Evolutionary conservation across 2,113 vertebrate species (phyloP), one percentile per base, ranked within the genome.

Genomic region (Phrynosoma platyrhinos): DNA sequence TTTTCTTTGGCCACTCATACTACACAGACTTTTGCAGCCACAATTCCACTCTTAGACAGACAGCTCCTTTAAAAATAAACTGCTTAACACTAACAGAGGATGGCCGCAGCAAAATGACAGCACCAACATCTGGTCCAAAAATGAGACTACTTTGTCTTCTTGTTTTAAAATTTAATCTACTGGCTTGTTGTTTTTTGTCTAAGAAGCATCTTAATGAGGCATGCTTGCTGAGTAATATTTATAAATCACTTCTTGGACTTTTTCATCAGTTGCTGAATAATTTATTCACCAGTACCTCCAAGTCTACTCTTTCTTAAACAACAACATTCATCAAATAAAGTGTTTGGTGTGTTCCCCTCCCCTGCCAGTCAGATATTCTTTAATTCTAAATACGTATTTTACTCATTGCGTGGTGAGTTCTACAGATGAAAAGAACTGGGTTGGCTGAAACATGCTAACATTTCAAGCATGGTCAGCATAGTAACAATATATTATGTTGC

Each of bases 221-320:
- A 40, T 1, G 0, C 18, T 21, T 5, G 27, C 6, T 81, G 23
- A 91, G 76, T 1, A 0, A 9, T 79, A 82, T 81, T 71, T 79
- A 52, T 87, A n/a, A 90, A 87, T 13, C 85, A 40, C 68, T 53
- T 77, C 72, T 77, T 84, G 1, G 1, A 74, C 30, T 78, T 16
- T 91, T 82, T 89, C 58, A 10, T 0, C 3, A n/a, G 52, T 92
- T 74, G 5, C 9, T 87, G 87, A 87, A 5, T 4, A 86, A 30
- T 80, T 80, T 83, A 90, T 85, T 92, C 76, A 23, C 14, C 69
- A 88, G 14, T n/a, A 84, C 16, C 21, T 83, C 71, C 82, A 88
- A 53, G 23, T 14, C 36, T 76, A 21, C 40, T 76, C 12, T 62
- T 62, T 90, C n/a, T 16, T 64, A 90, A 72, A 94, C 80, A 89